These are phyloP conservation scores for Buceros bicornis DNA, from an alignment of 2,797 vertebrate genomes.

Conservation along the genomic window DNA sequence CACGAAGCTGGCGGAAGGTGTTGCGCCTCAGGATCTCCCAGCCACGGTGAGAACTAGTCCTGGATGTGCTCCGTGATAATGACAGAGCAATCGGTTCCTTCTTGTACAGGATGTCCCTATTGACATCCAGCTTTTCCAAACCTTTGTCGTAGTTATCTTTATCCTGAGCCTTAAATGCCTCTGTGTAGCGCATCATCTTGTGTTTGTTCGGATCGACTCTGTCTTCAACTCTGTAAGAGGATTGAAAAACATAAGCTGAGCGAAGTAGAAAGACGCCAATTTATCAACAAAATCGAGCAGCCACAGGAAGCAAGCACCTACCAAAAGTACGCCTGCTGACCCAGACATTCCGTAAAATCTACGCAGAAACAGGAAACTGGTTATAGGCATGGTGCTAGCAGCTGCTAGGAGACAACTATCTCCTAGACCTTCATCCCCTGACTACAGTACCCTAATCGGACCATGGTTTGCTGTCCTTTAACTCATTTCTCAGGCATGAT, in stretches of 20 bases:
- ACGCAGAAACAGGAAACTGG: neutral
- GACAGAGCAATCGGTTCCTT: conserved; percentile 31
- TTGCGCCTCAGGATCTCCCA: conserved; percentile 81
- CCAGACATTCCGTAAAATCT: neutral
- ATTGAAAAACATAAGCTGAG: neutral
- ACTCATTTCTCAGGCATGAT: neutral
- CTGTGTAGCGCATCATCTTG: conserved; percentile 75
- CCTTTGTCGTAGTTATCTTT: conserved; percentile 58
- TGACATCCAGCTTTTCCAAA: conserved; percentile 19
- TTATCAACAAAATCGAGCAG: neutral
- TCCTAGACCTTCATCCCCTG: neutral
- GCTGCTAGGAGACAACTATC: neutral
- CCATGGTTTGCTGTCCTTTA: neutral
- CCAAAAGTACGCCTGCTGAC: neutral
- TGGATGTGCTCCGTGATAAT: conserved; percentile 74
- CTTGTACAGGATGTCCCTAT: neutral
- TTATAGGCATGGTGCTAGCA: neutral
- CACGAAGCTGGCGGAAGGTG: conserved; percentile 67
- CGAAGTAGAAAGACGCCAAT: neutral
- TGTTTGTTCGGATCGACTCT: conserved; percentile 74
- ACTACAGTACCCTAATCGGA: neutral
- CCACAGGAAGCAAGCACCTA: neutral
- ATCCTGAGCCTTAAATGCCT: conserved; percentile 76
- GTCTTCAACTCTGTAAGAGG: conserved; percentile 78
- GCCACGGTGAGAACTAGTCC: conserved; percentile 70